phyloP scores from a whole-genome alignment of 2,113 vertebrate genomes.

The Microtus pennsylvanicus region DNA sequence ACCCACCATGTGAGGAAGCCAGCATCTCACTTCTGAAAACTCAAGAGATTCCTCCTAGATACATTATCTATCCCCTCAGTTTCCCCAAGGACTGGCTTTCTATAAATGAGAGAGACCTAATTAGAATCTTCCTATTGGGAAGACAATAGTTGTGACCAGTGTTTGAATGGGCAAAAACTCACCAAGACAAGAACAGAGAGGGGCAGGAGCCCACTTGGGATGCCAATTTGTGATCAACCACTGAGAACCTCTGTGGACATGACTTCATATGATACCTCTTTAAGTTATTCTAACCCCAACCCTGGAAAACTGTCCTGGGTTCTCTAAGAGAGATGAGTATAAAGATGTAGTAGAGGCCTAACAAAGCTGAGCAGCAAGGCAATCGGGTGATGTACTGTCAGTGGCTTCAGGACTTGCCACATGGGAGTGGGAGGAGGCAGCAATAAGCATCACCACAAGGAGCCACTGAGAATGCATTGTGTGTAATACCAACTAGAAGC shows the following conservation, averaged over 20 bases:
- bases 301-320: background rate
- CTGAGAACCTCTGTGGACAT: background rate
- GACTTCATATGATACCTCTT: background rate
- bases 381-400: background rate
- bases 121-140: background rate
- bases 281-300: background rate
- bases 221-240: background rate
- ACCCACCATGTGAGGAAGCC: background rate
- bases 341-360: background rate
- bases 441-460: background rate
- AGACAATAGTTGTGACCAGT: background rate
- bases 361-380: background rate
- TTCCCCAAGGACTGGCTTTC: slow-evolving; percentile 34
- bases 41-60: background rate
- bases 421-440: background rate
- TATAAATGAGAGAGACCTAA: background rate
- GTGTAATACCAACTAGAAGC: background rate
- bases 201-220: background rate
- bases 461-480: background rate
- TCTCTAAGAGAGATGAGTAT: background rate
- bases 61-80: background rate
- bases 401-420: background rate
- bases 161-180: slow-evolving; percentile 2
- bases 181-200: background rate
- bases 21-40: background rate